phyloP scores from a whole-genome alignment of 2,797 vertebrate genomes.

The Diceros bicornis region DNA sequence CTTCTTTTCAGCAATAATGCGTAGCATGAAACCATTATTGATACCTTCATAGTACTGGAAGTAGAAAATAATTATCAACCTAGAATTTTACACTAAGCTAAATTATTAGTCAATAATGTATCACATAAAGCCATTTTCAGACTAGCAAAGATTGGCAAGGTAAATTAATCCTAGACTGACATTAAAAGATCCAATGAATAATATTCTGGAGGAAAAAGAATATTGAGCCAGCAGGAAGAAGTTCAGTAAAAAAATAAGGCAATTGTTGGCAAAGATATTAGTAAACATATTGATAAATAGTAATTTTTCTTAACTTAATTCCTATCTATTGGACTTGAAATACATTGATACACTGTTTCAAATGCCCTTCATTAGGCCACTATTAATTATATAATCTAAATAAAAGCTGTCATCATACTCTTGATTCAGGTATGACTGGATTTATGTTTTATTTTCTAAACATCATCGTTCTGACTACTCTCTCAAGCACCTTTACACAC shows the following conservation, averaged over 20 bases:
- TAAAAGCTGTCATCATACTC: not conserved
- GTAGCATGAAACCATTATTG: not conserved
- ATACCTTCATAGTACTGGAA: not conserved
- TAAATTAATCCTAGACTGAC: not conserved
- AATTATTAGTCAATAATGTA: constrained; percentile 7
- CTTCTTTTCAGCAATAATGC: not conserved
- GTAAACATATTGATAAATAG: not conserved
- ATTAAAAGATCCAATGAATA: not conserved
- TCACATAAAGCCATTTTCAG: not conserved
- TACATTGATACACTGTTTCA: not conserved
- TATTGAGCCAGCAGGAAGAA: not conserved
- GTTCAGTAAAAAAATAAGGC: not conserved
- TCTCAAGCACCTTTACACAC: not conserved
- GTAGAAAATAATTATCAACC: constrained; percentile 11
- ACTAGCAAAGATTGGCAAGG: not conserved
- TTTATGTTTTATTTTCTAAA: not conserved
- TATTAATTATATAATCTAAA: not conserved
- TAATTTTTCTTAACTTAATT: not conserved
- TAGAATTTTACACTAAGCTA: not conserved
- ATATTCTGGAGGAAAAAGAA: not conserved
- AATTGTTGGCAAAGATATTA: not conserved
- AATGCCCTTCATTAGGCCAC: not conserved
- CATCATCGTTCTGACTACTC: not conserved
- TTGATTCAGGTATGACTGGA: not conserved
- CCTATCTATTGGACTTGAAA: not conserved